These are phyloP conservation scores for Lymantria monacha DNA, from an alignment of 2,888 invertebrate species.

Conservation along the genomic window DNA sequence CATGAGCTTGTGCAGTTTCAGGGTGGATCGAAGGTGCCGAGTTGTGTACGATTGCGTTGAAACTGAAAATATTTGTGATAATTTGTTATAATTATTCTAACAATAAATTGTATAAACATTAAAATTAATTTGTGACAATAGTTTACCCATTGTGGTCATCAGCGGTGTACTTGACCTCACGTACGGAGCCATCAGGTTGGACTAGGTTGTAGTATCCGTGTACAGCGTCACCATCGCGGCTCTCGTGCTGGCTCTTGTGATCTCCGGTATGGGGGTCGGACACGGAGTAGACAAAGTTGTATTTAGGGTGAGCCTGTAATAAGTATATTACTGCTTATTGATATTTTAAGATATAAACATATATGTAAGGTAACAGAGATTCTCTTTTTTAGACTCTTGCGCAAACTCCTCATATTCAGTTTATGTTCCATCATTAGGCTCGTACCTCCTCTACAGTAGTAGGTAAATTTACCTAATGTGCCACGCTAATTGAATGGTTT, in stretches of 20 bases:
- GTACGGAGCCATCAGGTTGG: conserved; percentile 78
- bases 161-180: conserved; percentile 77
- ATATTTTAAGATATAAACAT: no score
- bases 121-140: not conserved
- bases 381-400: no score
- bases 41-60: not conserved
- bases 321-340: no score
- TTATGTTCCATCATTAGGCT: no score
- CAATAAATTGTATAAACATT: no score
- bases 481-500: no score
- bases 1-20: conserved; percentile 49
- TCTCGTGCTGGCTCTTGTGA: conserved; percentile 79
- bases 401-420: no score
- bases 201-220: conserved; percentile 83
- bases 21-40: conserved; percentile 16
- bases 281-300: conserved; percentile 77
- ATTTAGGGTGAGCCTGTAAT: conserved; percentile 58
- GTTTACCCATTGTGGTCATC: conserved; percentile 73
- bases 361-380: no score
- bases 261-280: conserved; percentile 81
- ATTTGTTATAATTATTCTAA: no score
- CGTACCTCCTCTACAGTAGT: no score
- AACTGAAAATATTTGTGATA: not conserved
- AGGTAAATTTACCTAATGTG: no score
- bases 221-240: conserved; percentile 78